phyloP scores from a whole-genome alignment of 2,797 vertebrate genomes.

The Mus caroli region DNA sequence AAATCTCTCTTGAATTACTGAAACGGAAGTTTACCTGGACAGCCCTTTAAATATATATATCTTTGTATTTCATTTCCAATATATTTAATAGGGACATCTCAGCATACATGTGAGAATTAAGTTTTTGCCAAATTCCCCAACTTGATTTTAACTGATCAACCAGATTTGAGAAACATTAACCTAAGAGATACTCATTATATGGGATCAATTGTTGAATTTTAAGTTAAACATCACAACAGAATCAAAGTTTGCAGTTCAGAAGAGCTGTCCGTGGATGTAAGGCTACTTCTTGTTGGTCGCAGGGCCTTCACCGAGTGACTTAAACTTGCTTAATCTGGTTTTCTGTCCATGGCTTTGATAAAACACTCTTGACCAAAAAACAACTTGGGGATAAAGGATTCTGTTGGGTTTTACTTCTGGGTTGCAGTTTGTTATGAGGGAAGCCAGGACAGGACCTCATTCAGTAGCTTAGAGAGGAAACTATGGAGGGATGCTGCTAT shows the following conservation, averaged over 20 bases:
- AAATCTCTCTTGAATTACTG: slow-evolving; percentile 32
- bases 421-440: not conserved
- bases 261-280: not conserved
- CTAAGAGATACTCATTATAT: not conserved
- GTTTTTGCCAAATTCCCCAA: slow-evolving; percentile 39
- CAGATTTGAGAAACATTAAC: slow-evolving; percentile 40
- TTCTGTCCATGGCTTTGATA: not conserved
- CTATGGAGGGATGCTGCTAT: not conserved
- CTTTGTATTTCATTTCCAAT: not conserved
- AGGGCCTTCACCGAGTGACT: not conserved
- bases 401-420: not conserved
- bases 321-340: not conserved
- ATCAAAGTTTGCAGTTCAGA: slow-evolving; percentile 9
- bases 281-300: not conserved
- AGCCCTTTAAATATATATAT: slow-evolving; percentile 21
- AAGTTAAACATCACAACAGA: not conserved
- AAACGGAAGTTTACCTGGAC: not conserved
- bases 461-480: too few species aligned
- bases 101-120: not conserved
- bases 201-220: not conserved
- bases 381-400: not conserved
- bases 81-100: slow-evolving; percentile 35
- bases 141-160: slow-evolving; percentile 33
- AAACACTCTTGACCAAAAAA: not conserved
- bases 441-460: not conserved